Evolutionary conservation across 1,140 invertebrate genomes (phyloP).

Genomic region (Diachasma alloeum): DNA sequence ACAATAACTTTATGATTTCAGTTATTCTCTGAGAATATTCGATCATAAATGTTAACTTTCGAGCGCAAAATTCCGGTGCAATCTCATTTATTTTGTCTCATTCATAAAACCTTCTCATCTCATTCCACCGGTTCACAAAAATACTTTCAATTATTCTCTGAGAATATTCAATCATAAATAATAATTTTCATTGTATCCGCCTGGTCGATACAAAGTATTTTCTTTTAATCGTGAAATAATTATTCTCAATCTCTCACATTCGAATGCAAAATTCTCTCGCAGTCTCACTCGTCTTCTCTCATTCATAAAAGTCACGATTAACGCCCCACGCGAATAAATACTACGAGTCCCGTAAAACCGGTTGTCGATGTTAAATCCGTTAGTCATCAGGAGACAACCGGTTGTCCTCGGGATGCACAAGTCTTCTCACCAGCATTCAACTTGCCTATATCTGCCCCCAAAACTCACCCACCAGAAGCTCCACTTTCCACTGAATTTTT

Average conservation of each 20-base stretch:
- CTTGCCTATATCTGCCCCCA: not conserved
- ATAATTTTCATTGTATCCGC: no score
- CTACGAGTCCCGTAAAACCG: constrained; percentile 46
- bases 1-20: not conserved
- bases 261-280: not conserved
- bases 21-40: not conserved
- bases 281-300: not conserved
- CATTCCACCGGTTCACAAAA: not conserved
- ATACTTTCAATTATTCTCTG: constrained; percentile 7
- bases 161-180: not conserved
- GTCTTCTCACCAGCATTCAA: not conserved
- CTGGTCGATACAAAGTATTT: no score
- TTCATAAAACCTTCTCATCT: not conserved
- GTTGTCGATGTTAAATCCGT: constrained; percentile 39
- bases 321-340: constrained; percentile 23
- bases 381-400: constrained; percentile 38
- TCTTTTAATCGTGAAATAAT: not conserved
- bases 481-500: constrained; percentile 9
- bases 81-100: not conserved
- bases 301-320: not conserved
- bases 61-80: not conserved
- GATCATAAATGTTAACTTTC: not conserved
- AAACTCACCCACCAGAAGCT: not conserved
- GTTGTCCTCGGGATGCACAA: constrained; percentile 38
- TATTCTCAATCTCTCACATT: not conserved